These are phyloP conservation scores for Drosophila setosimentum DNA, from an alignment of 2,888 invertebrate genomes.

Conservation along the genomic window DNA sequence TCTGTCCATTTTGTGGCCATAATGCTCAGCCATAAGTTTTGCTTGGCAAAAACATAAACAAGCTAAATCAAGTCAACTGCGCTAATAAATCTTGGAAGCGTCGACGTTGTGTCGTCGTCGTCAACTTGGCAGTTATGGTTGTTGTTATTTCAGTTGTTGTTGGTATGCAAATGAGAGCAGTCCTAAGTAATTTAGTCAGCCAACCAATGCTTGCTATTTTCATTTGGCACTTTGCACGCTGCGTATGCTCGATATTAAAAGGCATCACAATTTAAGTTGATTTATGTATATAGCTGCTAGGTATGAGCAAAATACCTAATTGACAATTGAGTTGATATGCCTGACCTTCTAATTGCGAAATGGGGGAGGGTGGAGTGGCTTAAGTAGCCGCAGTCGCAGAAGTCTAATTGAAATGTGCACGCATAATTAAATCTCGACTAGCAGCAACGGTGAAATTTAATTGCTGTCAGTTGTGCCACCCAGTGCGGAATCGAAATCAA, in stretches of 20 bases:
- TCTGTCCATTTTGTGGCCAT: conserved; percentile 72
- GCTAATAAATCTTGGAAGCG: conserved; percentile 80
- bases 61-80: conserved; percentile 84
- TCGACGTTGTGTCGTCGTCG: conserved; percentile 47
- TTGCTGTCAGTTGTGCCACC: conserved; percentile 52
- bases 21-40: conserved; percentile 79
- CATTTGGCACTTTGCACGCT: conserved; percentile 29
- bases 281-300: conserved; percentile 48
- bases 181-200: conserved; percentile 21
- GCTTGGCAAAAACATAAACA: conserved; percentile 82
- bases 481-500: conserved; percentile 50
- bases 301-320: conserved; percentile 35
- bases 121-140: conserved; percentile 33
- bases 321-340: conserved; percentile 46
- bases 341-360: conserved; percentile 43
- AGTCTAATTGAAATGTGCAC: conserved; percentile 68
- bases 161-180: conserved; percentile 66
- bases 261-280: conserved; percentile 68
- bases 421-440: conserved; percentile 68
- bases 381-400: conserved; percentile 25
- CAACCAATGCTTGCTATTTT: conserved; percentile 17
- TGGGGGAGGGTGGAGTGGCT: neutral
- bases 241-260: conserved; percentile 55
- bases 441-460: conserved; percentile 51
- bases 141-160: conserved; percentile 11